Percentiles rank a stretch among this genome's conserved stretches.
Conservation (phyloP, 2,888 invertebrate species). For the Nomada fucata region DNA sequence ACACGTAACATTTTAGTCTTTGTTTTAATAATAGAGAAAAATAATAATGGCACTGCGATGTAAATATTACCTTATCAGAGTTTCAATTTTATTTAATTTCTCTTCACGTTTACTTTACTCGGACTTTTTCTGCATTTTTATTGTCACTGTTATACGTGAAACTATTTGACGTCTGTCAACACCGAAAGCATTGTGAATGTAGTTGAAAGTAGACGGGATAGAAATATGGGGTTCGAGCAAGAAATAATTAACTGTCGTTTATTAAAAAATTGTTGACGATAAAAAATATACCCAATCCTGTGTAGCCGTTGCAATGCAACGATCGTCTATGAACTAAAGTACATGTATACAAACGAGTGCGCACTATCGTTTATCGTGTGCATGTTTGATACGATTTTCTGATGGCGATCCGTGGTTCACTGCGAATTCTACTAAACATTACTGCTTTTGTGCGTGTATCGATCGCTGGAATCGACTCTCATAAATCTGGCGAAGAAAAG, state of each 20-base stretch:
- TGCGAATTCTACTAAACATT: constrained; percentile 11
- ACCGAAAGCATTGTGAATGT: neutral
- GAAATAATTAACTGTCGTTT: constrained; percentile 47
- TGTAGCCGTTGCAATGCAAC: constrained; percentile 35
- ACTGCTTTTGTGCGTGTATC: constrained; percentile 54
- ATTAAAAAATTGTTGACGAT: constrained; percentile 64
- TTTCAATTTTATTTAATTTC: too few relatives aligned
- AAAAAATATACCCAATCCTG: constrained; percentile 65
- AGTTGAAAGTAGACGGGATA: neutral
- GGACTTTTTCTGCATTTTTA: too few relatives aligned
- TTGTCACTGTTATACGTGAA: too few relatives aligned
- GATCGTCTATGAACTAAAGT: constrained; percentile 51
- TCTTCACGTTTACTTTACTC: too few relatives aligned
- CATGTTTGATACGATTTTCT: constrained; percentile 15
- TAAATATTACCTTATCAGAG: too few relatives aligned
- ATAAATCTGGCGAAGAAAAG: constrained; percentile 42
- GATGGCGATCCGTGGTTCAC: neutral
- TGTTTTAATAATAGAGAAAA: too few relatives aligned
- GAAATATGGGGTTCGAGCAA: neutral
- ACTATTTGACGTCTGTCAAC: too few relatives aligned
- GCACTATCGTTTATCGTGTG: constrained; percentile 38
- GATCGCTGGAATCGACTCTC: constrained; percentile 24
- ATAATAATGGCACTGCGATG: too few relatives aligned
- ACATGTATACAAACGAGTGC: constrained; percentile 52
- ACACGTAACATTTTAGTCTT: too few relatives aligned